These are phyloP conservation scores for Drosophila truncata DNA, from an alignment of 1,140 invertebrate genomes.

Conservation along the genomic window DNA sequence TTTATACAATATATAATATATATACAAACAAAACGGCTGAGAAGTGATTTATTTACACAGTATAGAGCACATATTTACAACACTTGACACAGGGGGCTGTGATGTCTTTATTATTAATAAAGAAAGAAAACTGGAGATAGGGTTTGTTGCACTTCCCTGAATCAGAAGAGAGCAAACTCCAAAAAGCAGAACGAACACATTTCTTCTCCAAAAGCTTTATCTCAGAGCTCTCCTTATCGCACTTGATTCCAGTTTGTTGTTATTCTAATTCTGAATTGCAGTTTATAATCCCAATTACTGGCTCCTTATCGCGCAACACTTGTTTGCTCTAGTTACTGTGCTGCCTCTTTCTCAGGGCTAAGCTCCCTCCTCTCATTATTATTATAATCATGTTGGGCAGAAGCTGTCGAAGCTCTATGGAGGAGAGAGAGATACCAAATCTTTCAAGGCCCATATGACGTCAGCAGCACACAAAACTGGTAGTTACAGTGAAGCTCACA, in stretches of 20 bases:
- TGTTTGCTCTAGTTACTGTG: conserved; percentile 39
- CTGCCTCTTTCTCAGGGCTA: conserved; percentile 19
- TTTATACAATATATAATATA: conserved; percentile 9
- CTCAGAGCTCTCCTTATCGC: conserved; percentile 21
- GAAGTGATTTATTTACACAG: conserved; percentile 23
- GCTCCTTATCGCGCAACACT: conserved; percentile 35
- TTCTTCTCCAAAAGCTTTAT: conserved; percentile 1
- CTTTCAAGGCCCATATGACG: conserved; percentile 39
- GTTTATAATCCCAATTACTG: conserved; percentile 49
- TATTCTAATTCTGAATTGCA: conserved; percentile 64
- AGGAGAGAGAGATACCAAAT: conserved; percentile 13
- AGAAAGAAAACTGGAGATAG: conserved; percentile 8
- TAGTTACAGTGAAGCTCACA: conserved; percentile 1
- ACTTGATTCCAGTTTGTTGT: conserved; percentile 28
- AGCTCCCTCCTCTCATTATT: background rate
- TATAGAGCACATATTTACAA: conserved; percentile 16
- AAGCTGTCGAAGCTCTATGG: conserved; percentile 46
- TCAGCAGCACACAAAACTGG: conserved; percentile 15
- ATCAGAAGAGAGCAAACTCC: conserved; percentile 17
- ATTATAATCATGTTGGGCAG: conserved; percentile 18
- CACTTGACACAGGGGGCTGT: conserved; percentile 30
- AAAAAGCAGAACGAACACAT: background rate
- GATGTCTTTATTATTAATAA: conserved; percentile 19
- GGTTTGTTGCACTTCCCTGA: background rate
- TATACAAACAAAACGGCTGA: conserved; percentile 17